Conservation (phyloP, 2,797 vertebrate species). For the Anomalospiza imberbis region DNA sequence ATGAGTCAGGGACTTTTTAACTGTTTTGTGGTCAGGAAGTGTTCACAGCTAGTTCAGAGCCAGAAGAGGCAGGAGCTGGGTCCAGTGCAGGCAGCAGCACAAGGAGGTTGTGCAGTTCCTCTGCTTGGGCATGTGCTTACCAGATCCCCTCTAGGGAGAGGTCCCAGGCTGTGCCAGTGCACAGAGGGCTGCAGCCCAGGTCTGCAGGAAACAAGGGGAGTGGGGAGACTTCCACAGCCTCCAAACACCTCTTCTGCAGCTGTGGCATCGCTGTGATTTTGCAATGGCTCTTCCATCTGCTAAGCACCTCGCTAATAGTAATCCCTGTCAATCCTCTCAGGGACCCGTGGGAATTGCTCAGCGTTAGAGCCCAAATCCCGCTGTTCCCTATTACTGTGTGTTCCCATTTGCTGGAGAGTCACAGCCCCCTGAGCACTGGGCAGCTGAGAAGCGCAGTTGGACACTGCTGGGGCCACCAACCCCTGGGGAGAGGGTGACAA, state of each 20-base stretch:
- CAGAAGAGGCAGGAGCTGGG: neutral
- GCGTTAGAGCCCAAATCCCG: neutral
- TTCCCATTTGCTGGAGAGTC: neutral
- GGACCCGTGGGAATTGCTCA: neutral
- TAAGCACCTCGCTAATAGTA: neutral
- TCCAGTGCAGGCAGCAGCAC: neutral
- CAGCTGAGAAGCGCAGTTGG: neutral
- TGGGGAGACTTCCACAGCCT: neutral
- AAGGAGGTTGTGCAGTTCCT: neutral
- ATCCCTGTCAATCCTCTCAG: neutral
- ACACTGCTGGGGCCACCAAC: neutral
- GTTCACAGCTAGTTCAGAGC: neutral
- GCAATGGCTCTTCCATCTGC: slow-evolving; percentile 9
- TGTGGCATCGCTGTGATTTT: neutral
- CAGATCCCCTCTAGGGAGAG: neutral
- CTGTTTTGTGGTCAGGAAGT: fast-evolving
- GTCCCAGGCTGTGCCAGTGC: neutral
- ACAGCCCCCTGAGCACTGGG: neutral
- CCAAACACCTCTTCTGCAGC: neutral
- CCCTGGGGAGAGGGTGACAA: neutral
- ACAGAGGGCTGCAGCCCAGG: neutral
- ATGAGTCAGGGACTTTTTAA: neutral
- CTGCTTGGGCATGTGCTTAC: neutral
- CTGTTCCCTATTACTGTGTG: neutral
- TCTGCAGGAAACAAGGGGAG: neutral